Evolutionary conservation across 2,113 vertebrate species (phyloP), one percentile per base, ranked within the genome.

Genomic region (Poecile atricapillus): DNA sequence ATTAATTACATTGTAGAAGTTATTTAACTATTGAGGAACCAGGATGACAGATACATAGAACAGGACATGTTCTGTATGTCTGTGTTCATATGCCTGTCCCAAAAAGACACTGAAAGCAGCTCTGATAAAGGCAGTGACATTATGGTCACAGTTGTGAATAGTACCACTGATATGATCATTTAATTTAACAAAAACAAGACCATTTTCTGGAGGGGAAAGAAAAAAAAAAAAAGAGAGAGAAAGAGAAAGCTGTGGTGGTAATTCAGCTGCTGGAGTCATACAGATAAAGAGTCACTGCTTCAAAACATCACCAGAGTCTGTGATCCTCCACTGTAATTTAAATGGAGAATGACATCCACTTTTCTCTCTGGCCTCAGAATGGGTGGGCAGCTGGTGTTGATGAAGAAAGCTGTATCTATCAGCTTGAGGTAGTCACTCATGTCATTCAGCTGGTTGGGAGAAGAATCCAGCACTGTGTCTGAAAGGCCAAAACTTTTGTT

Each of bases 381-480:
- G 44, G 98, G 98, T 0, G 98, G 98, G n/a, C 97, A 98, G 93
- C 98, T 98, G 73, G 98, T 98, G 89, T 98, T 98, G 94, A 98
- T 94, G 44, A 98, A 98, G 87, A 98, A 98, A 4, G 98, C 98
- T 2, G 98, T 97, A 53, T 98, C 98, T 90, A 97, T 46, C 67
- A 98, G 95, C 65, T 97, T 93, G 76, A 98, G 78, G 69, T 98
- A 97, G 28, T 97, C 97, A 44, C 27, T 84, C 28, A 85, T 94
- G 39, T 93, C 87, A 13, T 92, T 98, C 92, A 98, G 90, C 53
- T 97, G 92, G 84, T 94, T 98, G 23, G 98, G 97, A 92, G 94
- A 97, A 68, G 90, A 75, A 79, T 98, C 98, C 70, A 98, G 94
- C 49, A 98, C 92, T 2, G 98, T 98, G 87, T 98, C 98, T 98